Evolutionary conservation across 2,888 invertebrate species (phyloP).

Genomic region (Melinopterus prodromus): DNA sequence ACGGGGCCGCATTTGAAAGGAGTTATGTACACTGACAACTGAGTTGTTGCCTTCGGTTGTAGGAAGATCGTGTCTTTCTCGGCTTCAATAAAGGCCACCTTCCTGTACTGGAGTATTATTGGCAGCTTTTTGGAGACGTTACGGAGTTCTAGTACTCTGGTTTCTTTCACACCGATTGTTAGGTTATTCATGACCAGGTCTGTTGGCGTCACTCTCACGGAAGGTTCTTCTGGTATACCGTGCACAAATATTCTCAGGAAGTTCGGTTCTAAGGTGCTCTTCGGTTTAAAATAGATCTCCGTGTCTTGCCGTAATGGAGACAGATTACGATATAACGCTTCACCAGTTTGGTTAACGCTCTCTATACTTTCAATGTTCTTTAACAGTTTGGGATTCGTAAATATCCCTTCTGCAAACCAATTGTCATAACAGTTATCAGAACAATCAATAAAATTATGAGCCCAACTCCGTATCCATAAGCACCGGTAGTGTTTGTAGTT

Average conservation of each 20-base stretch:
- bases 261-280: not conserved
- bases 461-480: no score
- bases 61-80: constrained; percentile 43
- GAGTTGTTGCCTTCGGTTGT: constrained; percentile 39
- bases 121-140: constrained; percentile 61
- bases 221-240: constrained; percentile 64
- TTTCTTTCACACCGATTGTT: constrained; percentile 54
- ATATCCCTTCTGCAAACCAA: not conserved
- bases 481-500: no score
- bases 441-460: no score
- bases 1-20: constrained; percentile 47
- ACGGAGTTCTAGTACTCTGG: constrained; percentile 58
- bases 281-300: not conserved
- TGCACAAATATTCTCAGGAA: constrained; percentile 54
- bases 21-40: constrained; percentile 45
- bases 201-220: constrained; percentile 62
- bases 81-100: constrained; percentile 50
- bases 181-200: constrained; percentile 62
- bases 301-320: not conserved
- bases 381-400: not conserved
- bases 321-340: not conserved
- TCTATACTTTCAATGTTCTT: not conserved
- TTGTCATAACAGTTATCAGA: not conserved
- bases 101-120: constrained; percentile 53
- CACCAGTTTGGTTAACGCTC: not conserved